Evolutionary conservation across 2,113 vertebrate genomes (phyloP).

Genomic region (Smithornis capensis): DNA sequence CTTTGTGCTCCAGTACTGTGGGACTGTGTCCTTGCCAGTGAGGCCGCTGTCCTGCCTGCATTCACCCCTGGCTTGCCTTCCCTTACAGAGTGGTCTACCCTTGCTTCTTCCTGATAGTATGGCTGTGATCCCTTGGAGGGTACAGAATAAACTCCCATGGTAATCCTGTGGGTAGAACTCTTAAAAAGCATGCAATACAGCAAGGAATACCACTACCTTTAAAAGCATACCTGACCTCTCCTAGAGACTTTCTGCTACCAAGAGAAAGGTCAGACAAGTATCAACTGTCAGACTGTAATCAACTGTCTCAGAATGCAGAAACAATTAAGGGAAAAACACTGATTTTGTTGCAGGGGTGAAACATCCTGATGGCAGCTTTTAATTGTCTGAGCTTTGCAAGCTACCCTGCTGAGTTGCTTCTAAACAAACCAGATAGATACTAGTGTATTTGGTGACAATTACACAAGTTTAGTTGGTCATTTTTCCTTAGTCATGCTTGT

Average conservation of each 20-base stretch:
- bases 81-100: neutral
- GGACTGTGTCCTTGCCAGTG: neutral
- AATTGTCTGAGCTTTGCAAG: neutral
- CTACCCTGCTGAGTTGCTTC: neutral
- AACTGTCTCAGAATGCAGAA: neutral
- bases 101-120: neutral
- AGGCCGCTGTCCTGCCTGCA: neutral
- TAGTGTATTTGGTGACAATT: neutral
- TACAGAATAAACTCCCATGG: neutral
- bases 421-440: neutral
- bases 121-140: neutral
- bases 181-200: neutral
- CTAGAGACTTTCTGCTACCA: neutral
- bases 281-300: no score
- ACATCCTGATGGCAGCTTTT: neutral
- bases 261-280: neutral
- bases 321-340: neutral
- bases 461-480: neutral
- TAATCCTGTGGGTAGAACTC: neutral
- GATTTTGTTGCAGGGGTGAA: neutral
- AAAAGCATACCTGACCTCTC: neutral
- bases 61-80: neutral
- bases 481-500: neutral
- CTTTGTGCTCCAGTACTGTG: accelerated
- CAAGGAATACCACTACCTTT: neutral